Conservation (phyloP, 2,888 invertebrate species). For the Drosophila aldrichi region DNA sequence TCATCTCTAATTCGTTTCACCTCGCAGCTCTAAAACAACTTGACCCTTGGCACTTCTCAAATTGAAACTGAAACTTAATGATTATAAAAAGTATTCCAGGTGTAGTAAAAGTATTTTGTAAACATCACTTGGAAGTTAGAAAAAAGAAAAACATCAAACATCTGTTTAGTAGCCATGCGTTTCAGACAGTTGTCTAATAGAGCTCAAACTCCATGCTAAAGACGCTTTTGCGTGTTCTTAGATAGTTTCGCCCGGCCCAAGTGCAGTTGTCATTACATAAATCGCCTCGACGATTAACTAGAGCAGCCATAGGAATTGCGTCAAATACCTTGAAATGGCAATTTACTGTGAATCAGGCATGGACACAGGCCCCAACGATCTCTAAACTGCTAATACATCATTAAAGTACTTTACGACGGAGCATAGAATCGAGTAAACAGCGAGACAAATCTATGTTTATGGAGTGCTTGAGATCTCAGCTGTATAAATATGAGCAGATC, state of each 20-base stretch:
- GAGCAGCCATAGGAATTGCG: constrained; percentile 1
- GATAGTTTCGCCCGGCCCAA: constrained; percentile 9
- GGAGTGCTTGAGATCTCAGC: background rate
- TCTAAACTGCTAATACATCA: background rate
- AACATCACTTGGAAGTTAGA: background rate
- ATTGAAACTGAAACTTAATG: background rate
- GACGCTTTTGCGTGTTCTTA: constrained; percentile 5
- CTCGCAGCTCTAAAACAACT: background rate
- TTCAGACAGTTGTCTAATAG: background rate
- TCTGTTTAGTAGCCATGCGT: background rate
- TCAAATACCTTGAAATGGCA: background rate
- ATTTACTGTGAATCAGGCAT: constrained; percentile 3
- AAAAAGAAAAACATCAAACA: background rate
- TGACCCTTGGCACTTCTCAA: background rate
- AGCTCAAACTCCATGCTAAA: background rate
- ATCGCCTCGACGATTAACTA: constrained; percentile 12
- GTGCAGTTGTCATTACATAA: constrained; percentile 3
- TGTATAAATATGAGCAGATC: background rate
- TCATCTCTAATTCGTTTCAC: no score
- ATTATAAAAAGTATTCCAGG: background rate
- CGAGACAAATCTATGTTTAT: background rate
- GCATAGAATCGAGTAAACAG: background rate
- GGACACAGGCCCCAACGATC: background rate
- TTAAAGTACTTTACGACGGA: background rate
- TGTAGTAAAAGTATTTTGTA: background rate